Percentiles rank a stretch among this genome's conserved stretches.
These are phyloP conservation scores for Vesta saturnalis DNA, from an alignment of 2,888 invertebrate species.

Conservation along the genomic window DNA sequence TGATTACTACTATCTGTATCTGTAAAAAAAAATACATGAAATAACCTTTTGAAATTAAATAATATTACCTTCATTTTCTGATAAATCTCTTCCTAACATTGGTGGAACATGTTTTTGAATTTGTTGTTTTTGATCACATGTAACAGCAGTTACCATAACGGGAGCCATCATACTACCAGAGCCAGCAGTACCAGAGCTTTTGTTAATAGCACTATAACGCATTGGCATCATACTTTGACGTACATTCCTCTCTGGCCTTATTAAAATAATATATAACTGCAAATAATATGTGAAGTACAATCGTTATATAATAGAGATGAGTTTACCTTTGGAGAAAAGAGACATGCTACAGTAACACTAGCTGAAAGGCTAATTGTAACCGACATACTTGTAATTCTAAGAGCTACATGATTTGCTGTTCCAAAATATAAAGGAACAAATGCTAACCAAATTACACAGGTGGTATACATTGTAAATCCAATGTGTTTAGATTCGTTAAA, in stretches of 20 bases:
- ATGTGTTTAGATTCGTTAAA: conserved; percentile 99
- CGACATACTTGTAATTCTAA: conserved; percentile 94
- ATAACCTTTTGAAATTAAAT: background rate
- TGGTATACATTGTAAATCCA: conserved; percentile 99
- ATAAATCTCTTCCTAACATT: conserved; percentile 49
- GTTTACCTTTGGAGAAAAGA: conserved; percentile 92
- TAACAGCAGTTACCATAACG: conserved; percentile 73
- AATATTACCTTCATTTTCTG: conserved; percentile 33
- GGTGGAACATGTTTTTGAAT: conserved; percentile 71
- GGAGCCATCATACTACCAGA: conserved; percentile 76
- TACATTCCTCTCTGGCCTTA: conserved; percentile 89
- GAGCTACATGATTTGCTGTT: conserved; percentile 90
- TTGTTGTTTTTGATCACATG: conserved; percentile 74
- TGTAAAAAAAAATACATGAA: conserved; percentile 14
- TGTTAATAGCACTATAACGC: conserved; percentile 70
- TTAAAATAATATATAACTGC: conserved; percentile 88
- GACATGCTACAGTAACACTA: conserved; percentile 91
- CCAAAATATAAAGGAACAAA: conserved; percentile 98
- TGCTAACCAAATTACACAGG: conserved; percentile 97
- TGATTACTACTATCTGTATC: conserved; percentile 29
- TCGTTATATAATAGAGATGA: background rate
- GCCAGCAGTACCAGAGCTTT: conserved; percentile 69
- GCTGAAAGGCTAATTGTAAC: conserved; percentile 95
- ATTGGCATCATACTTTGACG: conserved; percentile 88
- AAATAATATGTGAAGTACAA: conserved; percentile 32